A percentile compares a stretch with the other conserved stretches of the same genome.
These are phyloP conservation scores for Promerops cafer DNA, from an alignment of 2,113 vertebrate genomes.

Conservation along the genomic window DNA sequence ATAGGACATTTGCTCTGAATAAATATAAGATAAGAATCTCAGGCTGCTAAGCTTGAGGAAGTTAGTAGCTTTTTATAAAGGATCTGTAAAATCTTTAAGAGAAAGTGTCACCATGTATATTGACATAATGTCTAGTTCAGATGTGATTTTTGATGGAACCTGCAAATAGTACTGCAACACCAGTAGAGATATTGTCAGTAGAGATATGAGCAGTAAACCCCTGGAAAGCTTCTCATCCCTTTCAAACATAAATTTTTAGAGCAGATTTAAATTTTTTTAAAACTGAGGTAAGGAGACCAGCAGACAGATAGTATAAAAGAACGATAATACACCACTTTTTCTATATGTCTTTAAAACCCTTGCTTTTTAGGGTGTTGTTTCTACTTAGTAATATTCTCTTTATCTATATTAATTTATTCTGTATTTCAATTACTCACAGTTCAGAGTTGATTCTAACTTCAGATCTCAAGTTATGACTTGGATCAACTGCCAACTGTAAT, in stretches of 20 bases:
- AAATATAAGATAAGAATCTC: neutral
- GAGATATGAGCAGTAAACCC: neutral
- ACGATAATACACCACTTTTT: neutral
- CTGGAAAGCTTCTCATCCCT: neutral
- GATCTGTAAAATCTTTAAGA: neutral
- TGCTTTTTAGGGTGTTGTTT: neutral
- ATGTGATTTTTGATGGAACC: neutral
- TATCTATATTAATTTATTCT: neutral
- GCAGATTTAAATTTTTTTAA: neutral
- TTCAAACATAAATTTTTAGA: neutral
- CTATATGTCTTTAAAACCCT: neutral
- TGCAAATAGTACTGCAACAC: neutral
- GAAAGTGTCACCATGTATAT: neutral
- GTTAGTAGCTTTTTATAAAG: neutral
- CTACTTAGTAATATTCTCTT: neutral
- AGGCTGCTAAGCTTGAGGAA: neutral
- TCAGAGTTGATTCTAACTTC: neutral
- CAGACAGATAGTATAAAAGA: neutral
- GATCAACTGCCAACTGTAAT: neutral
- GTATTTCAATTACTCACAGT: neutral
- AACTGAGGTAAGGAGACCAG: neutral
- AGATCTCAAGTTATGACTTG: neutral
- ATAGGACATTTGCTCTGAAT: neutral
- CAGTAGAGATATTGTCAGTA: neutral
- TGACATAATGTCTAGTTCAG: neutral